phyloP scores from a whole-genome alignment of 2,797 vertebrate genomes.

The Paramormyrops hopkinsi region DNA sequence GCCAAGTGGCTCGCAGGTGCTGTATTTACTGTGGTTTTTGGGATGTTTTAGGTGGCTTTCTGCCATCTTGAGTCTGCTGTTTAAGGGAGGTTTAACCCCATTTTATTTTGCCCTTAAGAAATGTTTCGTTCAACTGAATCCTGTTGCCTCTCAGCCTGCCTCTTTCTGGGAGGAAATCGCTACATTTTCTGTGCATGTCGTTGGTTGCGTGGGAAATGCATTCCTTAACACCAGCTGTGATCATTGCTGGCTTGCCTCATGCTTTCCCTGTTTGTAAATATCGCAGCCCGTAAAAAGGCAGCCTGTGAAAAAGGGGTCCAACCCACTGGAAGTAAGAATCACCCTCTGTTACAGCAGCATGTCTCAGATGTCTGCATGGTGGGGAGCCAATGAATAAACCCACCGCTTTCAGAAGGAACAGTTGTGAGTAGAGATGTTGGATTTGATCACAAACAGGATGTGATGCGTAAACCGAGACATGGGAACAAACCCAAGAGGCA shows the following conservation, averaged over 20 bases:
- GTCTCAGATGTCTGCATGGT: not conserved
- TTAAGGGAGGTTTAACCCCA: not conserved
- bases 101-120: not conserved
- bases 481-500: not conserved
- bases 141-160: not conserved
- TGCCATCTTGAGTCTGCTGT: not conserved
- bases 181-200: not conserved
- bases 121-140: not conserved
- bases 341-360: not conserved
- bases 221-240: not conserved
- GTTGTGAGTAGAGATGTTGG: not conserved
- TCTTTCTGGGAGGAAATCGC: not conserved
- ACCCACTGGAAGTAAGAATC: not conserved
- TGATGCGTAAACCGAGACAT: not conserved
- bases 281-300: not conserved
- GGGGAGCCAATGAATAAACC: not conserved
- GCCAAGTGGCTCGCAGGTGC: not conserved
- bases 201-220: not conserved
- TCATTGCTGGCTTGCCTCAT: not conserved
- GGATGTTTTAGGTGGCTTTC: not conserved
- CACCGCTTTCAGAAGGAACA: not conserved
- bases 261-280: not conserved
- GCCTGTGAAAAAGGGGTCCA: not conserved
- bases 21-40: not conserved
- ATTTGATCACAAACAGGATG: not conserved